A percentile compares a stretch with the other conserved stretches of the same genome.
These are phyloP conservation scores for Neoascia interrupta DNA, from an alignment of 2,888 invertebrate species.

Conservation along the genomic window DNA sequence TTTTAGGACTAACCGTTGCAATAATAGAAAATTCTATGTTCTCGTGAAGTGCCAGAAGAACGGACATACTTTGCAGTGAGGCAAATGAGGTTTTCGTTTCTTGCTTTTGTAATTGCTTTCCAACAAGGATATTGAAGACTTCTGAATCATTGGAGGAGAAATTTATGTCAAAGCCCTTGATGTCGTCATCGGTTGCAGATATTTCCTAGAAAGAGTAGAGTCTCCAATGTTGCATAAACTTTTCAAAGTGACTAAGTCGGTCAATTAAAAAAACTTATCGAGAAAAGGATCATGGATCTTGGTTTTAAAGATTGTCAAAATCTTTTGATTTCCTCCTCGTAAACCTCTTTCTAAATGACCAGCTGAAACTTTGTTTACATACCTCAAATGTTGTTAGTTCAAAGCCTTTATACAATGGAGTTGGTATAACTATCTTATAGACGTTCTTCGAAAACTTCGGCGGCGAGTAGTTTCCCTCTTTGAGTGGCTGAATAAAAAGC, in stretches of 20 bases:
- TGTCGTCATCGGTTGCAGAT: slow-evolving; percentile 72
- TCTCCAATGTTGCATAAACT: no score
- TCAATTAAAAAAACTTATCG: no score
- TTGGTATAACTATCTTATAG: slow-evolving; percentile 71
- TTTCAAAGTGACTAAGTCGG: no score
- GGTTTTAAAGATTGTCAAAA: no score
- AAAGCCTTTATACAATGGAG: slow-evolving; percentile 72
- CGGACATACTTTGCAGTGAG: slow-evolving; percentile 64
- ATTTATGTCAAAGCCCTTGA: slow-evolving; percentile 70
- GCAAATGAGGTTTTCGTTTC: slow-evolving; percentile 70
- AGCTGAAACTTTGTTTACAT: no score
- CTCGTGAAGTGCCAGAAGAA: slow-evolving; percentile 66
- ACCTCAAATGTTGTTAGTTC: slow-evolving; percentile 71
- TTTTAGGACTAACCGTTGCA: slow-evolving; percentile 70
- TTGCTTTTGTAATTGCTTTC: slow-evolving; percentile 33
- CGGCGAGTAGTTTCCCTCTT: slow-evolving; percentile 70
- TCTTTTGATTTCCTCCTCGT: no score
- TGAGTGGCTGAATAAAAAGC: slow-evolving; percentile 71
- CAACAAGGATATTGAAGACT: slow-evolving; percentile 56
- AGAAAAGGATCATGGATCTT: no score
- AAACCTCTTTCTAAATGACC: no score
- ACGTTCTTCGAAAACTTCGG: slow-evolving; percentile 70
- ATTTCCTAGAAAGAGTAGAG: slow-evolving; percentile 66
- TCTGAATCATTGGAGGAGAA: slow-evolving; percentile 70
- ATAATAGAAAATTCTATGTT: slow-evolving; percentile 70